Percentiles rank a stretch among this genome's conserved stretches.
Conservation (phyloP, 2,113 vertebrate genomes). For the Eurystomus gularis region DNA sequence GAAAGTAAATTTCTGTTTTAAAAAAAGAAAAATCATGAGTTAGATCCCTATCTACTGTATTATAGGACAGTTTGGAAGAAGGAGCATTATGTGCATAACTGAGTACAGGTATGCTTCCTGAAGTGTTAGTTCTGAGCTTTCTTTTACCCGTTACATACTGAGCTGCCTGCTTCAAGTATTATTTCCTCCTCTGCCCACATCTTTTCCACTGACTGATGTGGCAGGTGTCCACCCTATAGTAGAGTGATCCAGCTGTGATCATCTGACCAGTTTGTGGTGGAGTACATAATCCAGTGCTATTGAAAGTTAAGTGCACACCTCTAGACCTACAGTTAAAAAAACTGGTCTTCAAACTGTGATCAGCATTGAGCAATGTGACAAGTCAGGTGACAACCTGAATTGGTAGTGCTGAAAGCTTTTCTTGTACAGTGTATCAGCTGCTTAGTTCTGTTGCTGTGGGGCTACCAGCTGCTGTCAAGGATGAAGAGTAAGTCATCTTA, state of each 20-base stretch:
- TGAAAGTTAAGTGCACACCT: neutral
- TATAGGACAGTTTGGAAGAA: neutral
- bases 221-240: neutral
- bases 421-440: neutral
- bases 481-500: neutral
- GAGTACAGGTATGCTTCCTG: neutral
- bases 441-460: neutral
- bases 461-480: neutral
- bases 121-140: neutral
- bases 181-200: neutral
- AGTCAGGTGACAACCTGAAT: neutral
- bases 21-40: neutral
- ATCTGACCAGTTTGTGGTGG: neutral
- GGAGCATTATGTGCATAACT: neutral
- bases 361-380: neutral
- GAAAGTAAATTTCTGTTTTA: neutral
- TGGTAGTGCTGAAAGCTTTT: neutral
- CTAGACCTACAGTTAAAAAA: neutral
- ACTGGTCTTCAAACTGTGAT: neutral
- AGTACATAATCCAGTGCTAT: neutral
- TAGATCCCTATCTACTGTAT: neutral
- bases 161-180: neutral
- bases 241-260: neutral
- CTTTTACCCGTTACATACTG: neutral
- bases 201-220: neutral